Conservation (phyloP, 2,797 vertebrate genomes). For the Avahi laniger region DNA sequence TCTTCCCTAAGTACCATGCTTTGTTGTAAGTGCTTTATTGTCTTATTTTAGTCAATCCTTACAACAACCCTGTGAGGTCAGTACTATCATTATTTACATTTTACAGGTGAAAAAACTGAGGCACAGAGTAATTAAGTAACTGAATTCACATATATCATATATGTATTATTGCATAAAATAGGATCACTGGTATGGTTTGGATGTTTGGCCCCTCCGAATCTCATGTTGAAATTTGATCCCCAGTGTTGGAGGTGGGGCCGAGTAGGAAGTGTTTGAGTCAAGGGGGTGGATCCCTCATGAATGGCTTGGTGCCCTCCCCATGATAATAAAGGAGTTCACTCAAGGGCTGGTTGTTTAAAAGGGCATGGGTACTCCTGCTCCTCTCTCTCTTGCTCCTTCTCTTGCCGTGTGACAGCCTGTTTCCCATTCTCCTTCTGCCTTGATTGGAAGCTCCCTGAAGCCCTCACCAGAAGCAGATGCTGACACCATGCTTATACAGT, state of each 20-base stretch:
- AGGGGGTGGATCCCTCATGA: no score
- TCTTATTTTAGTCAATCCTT: conserved; percentile 28
- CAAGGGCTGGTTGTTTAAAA: background rate
- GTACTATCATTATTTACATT: background rate
- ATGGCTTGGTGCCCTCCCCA: background rate
- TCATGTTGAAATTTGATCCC: background rate
- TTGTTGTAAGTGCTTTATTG: background rate
- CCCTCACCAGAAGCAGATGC: background rate
- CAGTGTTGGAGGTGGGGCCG: no score
- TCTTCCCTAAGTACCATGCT: background rate
- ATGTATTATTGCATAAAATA: background rate
- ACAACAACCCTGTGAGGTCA: background rate
- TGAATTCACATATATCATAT: conserved; percentile 11
- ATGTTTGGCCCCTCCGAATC: background rate
- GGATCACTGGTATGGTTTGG: background rate
- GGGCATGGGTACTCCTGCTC: no score
- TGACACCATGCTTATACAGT: background rate
- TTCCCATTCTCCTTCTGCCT: background rate
- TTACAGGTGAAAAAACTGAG: conserved; percentile 14
- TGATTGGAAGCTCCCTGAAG: background rate
- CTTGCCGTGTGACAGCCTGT: background rate
- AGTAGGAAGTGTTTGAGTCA: background rate
- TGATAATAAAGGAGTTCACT: background rate
- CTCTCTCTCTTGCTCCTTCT: background rate
- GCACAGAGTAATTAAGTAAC: background rate